A percentile compares a stretch with the other conserved stretches of the same genome.
These are phyloP conservation scores for Peromyscus eremicus DNA, from an alignment of 2,797 vertebrate species.

Conservation along the genomic window DNA sequence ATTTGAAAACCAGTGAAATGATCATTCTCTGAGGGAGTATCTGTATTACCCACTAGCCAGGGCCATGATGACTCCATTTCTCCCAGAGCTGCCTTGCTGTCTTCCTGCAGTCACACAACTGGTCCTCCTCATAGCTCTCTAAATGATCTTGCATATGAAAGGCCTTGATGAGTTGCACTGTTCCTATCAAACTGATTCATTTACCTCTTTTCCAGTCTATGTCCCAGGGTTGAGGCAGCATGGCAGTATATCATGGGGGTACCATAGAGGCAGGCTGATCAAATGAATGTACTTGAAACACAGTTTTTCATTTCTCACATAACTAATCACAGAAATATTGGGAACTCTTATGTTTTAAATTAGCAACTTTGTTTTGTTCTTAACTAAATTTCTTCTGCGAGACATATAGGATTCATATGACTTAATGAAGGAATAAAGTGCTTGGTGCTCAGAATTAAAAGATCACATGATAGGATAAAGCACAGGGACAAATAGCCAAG, in stretches of 20 bases:
- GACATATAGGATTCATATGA: not conserved
- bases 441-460: not conserved
- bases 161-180: not conserved
- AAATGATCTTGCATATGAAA: not conserved
- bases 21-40: not conserved
- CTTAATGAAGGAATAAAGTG: not conserved
- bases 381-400: not conserved
- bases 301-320: not conserved
- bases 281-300: not conserved
- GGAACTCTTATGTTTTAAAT: not conserved
- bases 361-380: not conserved
- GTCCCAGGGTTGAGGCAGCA: not conserved
- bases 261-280: not conserved
- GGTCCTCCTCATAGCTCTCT: not conserved
- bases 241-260: not conserved
- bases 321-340: constrained; percentile 11
- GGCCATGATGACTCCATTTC: not conserved
- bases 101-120: too few species aligned
- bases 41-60: not conserved
- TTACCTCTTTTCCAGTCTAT: not conserved
- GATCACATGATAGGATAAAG: not conserved
- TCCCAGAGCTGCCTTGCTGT: not conserved
- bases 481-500: too few species aligned
- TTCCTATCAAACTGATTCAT: not conserved
- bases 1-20: constrained; percentile 24